Base-by-base conservation (phyloP, 2,113 vertebrate genomes). In the Boulengeromyrus knoepffleri region DNA sequence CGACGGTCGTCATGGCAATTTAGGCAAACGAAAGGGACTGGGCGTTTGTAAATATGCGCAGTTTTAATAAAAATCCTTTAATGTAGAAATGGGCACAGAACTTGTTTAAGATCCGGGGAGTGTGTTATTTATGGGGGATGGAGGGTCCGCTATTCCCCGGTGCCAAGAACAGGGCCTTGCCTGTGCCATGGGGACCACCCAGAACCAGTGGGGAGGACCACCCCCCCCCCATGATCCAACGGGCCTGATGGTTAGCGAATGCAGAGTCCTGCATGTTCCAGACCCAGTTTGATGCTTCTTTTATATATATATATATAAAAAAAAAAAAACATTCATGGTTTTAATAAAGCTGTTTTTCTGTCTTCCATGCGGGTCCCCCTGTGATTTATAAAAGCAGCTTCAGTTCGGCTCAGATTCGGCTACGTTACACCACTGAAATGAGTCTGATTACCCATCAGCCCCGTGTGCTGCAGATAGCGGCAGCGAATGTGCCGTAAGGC, bases 331-430 rank as follows among this genome's bases (percentile, higher is more conserved):
- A 89, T 91, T 88, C 89, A 74, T 90, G 56, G 83, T 92, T 45
- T 91, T 87, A 93, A 94, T 93, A 92, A 92, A 92, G 45, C 4
- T 3, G 74, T 12, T 83, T 89, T 91, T 88, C 89, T 47, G 45
- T 36, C 42, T 62, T 85, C 58, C 49, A 42, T 3, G n/a, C 9
- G 42, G 50, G 21, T 49, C 62, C 36, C 56, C 46, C 21, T 88
- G 39, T 90, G 45, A 50, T 93, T 90, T 92, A 70, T 91, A 88
- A 70, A 92, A 92, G 42, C 12, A 88, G n/a, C 62, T 70, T 88
- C 52, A 19, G 66, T 31, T 12, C 66, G 27, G 89, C 24, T 74
- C 42, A 45, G 9, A 46, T n/a, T 45, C 24, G 39, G 39, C 9
- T 3, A 10, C 24, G 9, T 46, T 4, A 27, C 39, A 24, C 45